Percentiles rank a stretch among this genome's conserved stretches.
Evolutionary conservation across 1,140 invertebrate genomes (phyloP).

Genomic region (Pomacea maculata): DNA sequence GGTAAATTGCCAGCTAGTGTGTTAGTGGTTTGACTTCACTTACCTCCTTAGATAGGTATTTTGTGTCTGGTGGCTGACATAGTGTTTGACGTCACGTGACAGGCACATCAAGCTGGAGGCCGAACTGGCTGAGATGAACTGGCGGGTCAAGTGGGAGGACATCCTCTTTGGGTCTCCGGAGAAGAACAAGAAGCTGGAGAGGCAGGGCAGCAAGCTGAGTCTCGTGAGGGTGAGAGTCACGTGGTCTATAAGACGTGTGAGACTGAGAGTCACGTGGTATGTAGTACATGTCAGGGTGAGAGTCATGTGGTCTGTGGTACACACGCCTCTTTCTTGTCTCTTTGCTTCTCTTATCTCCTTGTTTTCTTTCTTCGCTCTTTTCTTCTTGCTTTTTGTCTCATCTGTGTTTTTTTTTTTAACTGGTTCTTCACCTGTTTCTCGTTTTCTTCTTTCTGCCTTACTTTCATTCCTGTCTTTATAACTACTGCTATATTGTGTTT

Average conservation of each 20-base stretch:
- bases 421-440: neutral
- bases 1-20: neutral
- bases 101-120: slow-evolving; percentile 92
- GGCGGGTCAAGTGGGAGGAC: slow-evolving; percentile 89
- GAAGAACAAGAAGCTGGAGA: slow-evolving; percentile 51
- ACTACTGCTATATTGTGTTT: slow-evolving; percentile 14
- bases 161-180: slow-evolving; percentile 61
- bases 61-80: neutral
- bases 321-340: neutral
- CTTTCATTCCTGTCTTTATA: neutral
- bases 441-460: neutral
- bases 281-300: no score
- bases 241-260: neutral
- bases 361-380: neutral
- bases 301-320: no score
- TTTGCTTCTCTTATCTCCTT: neutral
- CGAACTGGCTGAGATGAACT: slow-evolving; percentile 94
- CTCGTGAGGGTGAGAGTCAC: slow-evolving; percentile 39
- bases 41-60: neutral
- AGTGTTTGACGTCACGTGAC: slow-evolving; percentile 50
- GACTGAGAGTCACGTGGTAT: slow-evolving; percentile 5
- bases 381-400: neutral
- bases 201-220: slow-evolving; percentile 65
- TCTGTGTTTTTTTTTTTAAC: neutral
- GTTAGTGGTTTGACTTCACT: neutral